Conservation (phyloP, 30 jellyfish, hydroid and myxozoan genomes). For the Chironex yamaguchii region DNA sequence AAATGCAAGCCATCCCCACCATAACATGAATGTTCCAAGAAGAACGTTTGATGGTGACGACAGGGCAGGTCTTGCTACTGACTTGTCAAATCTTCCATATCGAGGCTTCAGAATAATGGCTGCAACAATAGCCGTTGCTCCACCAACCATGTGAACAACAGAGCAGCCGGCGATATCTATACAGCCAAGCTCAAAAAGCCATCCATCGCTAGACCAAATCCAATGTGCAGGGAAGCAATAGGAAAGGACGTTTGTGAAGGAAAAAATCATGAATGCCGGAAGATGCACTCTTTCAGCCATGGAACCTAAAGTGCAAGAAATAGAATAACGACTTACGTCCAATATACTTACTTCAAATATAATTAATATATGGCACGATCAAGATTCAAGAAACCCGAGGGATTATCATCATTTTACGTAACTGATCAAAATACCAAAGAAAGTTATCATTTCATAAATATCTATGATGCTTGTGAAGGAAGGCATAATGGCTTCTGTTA, state of each 20-base stretch:
- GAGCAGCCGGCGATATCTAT: slow-evolving; percentile 94
- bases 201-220: slow-evolving; percentile 67
- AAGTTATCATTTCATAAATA: too few species aligned
- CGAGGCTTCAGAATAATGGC: slow-evolving; percentile 78
- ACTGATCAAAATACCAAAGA: too few species aligned
- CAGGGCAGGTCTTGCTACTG: slow-evolving; percentile 21
- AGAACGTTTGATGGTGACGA: slow-evolving; percentile 89
- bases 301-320: too few species aligned
- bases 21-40: slow-evolving; percentile 89
- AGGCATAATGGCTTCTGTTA: too few species aligned
- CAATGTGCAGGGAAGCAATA: slow-evolving; percentile 73
- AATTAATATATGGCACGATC: too few species aligned
- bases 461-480: too few species aligned
- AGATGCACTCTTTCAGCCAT: slow-evolving; percentile 52
- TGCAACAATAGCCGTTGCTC: slow-evolving; percentile 83
- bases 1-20: slow-evolving; percentile 99
- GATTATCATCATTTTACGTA: too few species aligned
- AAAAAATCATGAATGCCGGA: slow-evolving; percentile 23
- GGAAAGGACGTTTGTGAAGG: slow-evolving; percentile 8
- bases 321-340: too few species aligned
- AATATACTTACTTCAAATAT: too few species aligned
- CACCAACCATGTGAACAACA: slow-evolving; percentile 91
- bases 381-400: too few species aligned
- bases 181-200: too few species aligned
- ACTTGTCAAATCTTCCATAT: slow-evolving; percentile 50